Evolutionary conservation across 2,113 vertebrate genomes (phyloP).

Genomic region (Toxotes jaculatrix): DNA sequence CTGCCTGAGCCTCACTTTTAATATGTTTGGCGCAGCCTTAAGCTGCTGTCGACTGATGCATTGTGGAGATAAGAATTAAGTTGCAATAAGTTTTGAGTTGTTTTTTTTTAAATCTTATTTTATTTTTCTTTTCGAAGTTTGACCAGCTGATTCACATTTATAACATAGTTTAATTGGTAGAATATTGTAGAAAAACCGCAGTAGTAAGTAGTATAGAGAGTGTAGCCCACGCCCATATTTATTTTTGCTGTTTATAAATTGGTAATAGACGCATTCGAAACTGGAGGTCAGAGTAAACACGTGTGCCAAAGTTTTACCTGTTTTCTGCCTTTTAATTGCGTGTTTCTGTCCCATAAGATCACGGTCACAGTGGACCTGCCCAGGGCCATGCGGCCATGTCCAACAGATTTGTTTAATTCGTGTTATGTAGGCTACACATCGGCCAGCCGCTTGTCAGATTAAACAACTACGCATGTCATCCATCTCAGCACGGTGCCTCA

Average conservation of each 20-base stretch:
- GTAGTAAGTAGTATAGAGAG: no score
- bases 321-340: neutral
- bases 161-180: no score
- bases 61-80: neutral
- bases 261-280: neutral
- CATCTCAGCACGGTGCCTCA: conserved; percentile 60
- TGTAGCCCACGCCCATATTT: no score
- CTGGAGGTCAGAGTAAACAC: neutral
- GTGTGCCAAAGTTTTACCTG: neutral
- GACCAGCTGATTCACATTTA: neutral
- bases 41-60: neutral
- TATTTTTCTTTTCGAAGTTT: neutral
- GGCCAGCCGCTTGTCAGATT: conserved; percentile 68
- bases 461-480: conserved; percentile 67
- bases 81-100: neutral
- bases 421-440: conserved; percentile 48
- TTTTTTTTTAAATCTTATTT: no score
- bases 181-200: neutral
- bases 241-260: neutral
- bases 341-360: neutral
- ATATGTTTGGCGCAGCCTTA: neutral
- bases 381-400: neutral
- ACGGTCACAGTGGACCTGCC: neutral
- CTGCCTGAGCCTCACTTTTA: neutral
- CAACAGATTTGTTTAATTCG: conserved; percentile 67